phyloP scores from a whole-genome alignment of 2,888 invertebrate species.

The Cheilosia vulpina region DNA sequence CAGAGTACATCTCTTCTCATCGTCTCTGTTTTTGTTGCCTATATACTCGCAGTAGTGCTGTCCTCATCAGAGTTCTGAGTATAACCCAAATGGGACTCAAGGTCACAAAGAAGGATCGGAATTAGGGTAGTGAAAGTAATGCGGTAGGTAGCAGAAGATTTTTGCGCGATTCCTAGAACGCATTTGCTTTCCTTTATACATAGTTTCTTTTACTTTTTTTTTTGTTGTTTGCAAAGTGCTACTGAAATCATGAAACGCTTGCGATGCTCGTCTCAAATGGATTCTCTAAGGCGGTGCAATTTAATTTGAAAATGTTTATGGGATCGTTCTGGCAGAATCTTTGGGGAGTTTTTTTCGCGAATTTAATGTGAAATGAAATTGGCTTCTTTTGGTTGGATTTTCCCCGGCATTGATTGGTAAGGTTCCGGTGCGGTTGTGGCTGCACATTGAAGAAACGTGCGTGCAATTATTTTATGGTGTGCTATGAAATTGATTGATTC shows the following conservation, averaged over 20 bases:
- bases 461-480: conserved; percentile 55
- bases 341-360: conserved; percentile 54
- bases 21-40: conserved; percentile 42
- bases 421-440: conserved; percentile 13
- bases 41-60: background rate
- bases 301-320: conserved; percentile 74
- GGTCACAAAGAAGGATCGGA: conserved; percentile 42
- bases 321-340: conserved; percentile 65
- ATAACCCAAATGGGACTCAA: conserved; percentile 53
- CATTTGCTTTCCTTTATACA: conserved; percentile 2
- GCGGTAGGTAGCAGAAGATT: conserved; percentile 26
- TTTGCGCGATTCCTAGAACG: conserved; percentile 35
- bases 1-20: conserved; percentile 37
- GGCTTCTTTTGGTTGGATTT: conserved; percentile 57
- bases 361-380: conserved; percentile 69
- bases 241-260: conserved; percentile 62
- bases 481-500: conserved; percentile 57
- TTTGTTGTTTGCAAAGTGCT: conserved; percentile 40
- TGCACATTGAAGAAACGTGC: conserved; percentile 39
- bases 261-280: conserved; percentile 68
- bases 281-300: conserved; percentile 73
- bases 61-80: conserved; percentile 6
- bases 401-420: background rate
- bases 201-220: background rate
- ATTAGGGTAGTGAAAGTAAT: conserved; percentile 13